Percentiles rank a stretch among this genome's conserved stretches.
phyloP scores from a whole-genome alignment of 2,797 vertebrate genomes.

The Emys orbicularis region DNA sequence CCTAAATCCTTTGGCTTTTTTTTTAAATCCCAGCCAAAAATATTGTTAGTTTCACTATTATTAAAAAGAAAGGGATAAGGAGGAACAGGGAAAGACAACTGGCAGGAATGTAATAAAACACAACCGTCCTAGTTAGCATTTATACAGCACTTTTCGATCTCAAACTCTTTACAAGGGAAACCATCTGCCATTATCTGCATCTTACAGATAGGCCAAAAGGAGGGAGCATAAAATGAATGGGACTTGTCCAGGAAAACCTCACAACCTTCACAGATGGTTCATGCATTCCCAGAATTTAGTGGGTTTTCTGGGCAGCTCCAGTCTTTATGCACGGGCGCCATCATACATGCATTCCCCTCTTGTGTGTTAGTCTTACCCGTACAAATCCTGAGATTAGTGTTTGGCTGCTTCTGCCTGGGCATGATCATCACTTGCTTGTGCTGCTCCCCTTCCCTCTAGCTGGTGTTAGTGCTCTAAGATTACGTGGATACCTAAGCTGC shows the following conservation, averaged over 20 bases:
- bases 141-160: not conserved
- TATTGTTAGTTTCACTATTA: conserved; percentile 15
- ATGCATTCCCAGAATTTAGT: not conserved
- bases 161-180: not conserved
- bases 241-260: not conserved
- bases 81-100: conserved; percentile 40
- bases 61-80: not conserved
- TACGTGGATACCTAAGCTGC: not conserved
- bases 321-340: not conserved
- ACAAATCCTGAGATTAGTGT: not conserved
- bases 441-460: not conserved
- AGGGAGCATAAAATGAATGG: not conserved
- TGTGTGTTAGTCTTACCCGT: not conserved
- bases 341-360: not conserved
- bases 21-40: conserved; percentile 8
- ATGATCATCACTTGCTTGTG: not conserved
- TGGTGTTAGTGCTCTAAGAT: not conserved
- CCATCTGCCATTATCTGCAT: not conserved
- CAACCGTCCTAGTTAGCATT: not conserved
- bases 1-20: conserved; percentile 48
- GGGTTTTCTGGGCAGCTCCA: not conserved
- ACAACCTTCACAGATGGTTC: not conserved
- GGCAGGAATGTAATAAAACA: conserved; percentile 59
- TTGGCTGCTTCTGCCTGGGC: not conserved
- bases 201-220: conserved; percentile 1